A percentile compares a stretch with the other conserved stretches of the same genome.
phyloP scores from a whole-genome alignment of 2,797 vertebrate genomes.

The Typhlichthys eigenmanni region DNA sequence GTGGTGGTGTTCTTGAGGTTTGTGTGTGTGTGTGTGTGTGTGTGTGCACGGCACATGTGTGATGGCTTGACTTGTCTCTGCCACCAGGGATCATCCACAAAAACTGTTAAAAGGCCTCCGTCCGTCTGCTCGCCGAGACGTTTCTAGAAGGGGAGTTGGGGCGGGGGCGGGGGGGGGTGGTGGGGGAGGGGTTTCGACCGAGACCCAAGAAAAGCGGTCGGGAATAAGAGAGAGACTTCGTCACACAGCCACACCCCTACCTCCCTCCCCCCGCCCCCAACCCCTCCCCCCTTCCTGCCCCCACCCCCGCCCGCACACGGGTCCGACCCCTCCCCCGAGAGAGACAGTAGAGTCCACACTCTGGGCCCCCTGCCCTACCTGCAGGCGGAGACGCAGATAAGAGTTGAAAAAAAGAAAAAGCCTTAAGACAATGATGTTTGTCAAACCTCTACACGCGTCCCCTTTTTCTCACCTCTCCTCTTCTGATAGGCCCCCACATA shows the following conservation, averaged over 20 bases:
- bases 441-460: slow-evolving; percentile 29
- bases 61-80: slow-evolving; percentile 88
- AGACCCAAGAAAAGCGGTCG: not conserved
- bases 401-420: slow-evolving; percentile 60
- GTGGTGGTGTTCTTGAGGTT: slow-evolving; percentile 3
- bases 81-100: slow-evolving; percentile 98
- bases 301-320: not conserved
- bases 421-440: slow-evolving; percentile 79
- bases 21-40: slow-evolving; percentile 39
- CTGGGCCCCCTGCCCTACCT: slow-evolving; percentile 7
- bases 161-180: too few species aligned
- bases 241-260: not conserved
- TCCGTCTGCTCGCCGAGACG: not conserved
- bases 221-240: not conserved
- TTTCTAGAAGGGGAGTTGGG: not conserved
- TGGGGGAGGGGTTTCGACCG: too few species aligned
- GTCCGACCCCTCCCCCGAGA: slow-evolving; percentile 7
- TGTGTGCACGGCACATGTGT: slow-evolving; percentile 62
- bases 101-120: slow-evolving; percentile 78
- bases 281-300: slow-evolving; percentile 4
- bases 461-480: slow-evolving; percentile 11
- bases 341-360: slow-evolving; percentile 25
- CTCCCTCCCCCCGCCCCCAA: not conserved
- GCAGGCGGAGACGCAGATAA: slow-evolving; percentile 45
- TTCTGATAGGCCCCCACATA: slow-evolving; percentile 42